Base-by-base conservation (phyloP, 2,797 vertebrate genomes). In the Galago senegalensis region DNA sequence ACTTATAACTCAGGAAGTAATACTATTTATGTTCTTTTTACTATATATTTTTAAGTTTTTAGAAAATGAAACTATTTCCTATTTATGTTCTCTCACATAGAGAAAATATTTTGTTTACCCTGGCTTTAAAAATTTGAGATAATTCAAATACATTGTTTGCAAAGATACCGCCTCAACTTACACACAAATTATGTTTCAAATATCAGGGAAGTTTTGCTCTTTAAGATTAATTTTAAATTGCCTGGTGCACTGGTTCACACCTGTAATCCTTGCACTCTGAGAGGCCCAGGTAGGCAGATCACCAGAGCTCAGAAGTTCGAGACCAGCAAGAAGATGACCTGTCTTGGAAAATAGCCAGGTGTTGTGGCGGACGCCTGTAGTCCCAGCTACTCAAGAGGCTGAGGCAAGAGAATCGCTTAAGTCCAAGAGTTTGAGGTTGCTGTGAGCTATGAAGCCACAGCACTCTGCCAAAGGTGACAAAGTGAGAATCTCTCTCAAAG, bases 41-140 rank as follows among this genome's bases (percentile, higher is more conserved):
- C 5, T 73, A 53, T 49, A 79, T 61, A 56, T 3, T n/a, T 84
- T 89, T 58, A 58, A n/a, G 7, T 23, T 93, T 85, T 89, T 49
- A 89, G 61, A 69, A 72, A 91, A 69, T 0, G 43, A 9, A n/a
- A 40, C 37, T 27, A 53, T 53, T 49, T 89, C 27, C 7, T 67
- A 1, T 46, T 79, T 63, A 23, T 87, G 14, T 14, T 14, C 14
- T 53, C 49, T 53, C 49, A 53, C 10, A 29, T 5, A 37, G n/a
- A 85, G 49, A 87, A 34, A 94, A 58, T 0, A n/a, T 69, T 86
- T 85, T 29, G 16, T 18, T 87, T 4, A 58, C 65, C 61, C 49
- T 79, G n/a, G 69, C 20, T 43, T 91, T 86, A 89, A 60, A 86
- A 58, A 90, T 86, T 2, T 87, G 53, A 86, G n/a, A 65, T 81